These are phyloP conservation scores for Hydrocynus forskahlii DNA, from an alignment of 2,797 vertebrate species.

Conservation along the genomic window DNA sequence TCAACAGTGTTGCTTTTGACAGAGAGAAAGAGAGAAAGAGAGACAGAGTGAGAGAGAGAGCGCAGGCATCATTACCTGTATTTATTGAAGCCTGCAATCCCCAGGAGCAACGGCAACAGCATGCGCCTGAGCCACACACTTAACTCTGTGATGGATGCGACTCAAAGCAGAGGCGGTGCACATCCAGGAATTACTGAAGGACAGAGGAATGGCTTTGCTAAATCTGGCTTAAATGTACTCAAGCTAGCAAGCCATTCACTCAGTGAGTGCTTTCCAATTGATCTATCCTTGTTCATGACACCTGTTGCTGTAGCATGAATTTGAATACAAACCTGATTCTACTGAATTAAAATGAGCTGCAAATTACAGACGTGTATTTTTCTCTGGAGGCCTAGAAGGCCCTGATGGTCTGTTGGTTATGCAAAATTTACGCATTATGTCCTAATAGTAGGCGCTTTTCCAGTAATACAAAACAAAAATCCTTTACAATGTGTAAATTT, in stretches of 20 bases:
- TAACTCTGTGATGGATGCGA: conserved; percentile 31
- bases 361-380: no score
- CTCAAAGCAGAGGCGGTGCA: conserved; percentile 10
- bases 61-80: conserved; percentile 43
- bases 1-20: no score
- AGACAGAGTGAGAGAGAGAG: conserved; percentile 6
- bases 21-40: conserved; percentile 16
- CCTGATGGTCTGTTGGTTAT: no score
- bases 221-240: not conserved
- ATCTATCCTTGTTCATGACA: not conserved
- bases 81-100: conserved; percentile 40
- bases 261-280: not conserved
- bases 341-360: no score
- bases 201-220: conserved; percentile 14
- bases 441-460: no score
- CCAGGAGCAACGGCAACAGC: conserved; percentile 23
- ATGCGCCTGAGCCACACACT: conserved; percentile 29
- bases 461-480: no score
- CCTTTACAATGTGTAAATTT: no score
- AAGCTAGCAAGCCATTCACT: not conserved
- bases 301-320: not conserved
- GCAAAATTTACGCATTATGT: no score
- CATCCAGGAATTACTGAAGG: conserved; percentile 29
- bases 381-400: no score
- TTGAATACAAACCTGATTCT: no score